These are phyloP conservation scores for Tenthredo livida DNA, from an alignment of 2,888 invertebrate genomes.

Conservation along the genomic window DNA sequence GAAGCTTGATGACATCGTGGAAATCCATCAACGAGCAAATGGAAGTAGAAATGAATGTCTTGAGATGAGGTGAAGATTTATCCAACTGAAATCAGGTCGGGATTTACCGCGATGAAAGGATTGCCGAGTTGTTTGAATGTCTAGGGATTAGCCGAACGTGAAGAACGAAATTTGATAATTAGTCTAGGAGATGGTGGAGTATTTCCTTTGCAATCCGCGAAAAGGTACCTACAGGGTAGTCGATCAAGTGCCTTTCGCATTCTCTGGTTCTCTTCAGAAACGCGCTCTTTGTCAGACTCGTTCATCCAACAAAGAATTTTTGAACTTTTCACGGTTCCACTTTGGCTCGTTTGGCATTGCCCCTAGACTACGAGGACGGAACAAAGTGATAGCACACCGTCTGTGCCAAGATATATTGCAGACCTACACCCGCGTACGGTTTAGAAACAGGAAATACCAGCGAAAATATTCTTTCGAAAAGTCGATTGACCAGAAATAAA, in stretches of 20 bases:
- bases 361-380: conserved; percentile 32
- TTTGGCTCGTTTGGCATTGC: conserved; percentile 43
- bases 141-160: neutral
- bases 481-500: conserved; percentile 6
- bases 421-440: conserved; percentile 12
- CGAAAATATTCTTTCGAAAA: conserved; percentile 12
- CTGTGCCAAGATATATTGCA: conserved; percentile 30
- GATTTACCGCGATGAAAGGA: neutral
- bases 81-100: neutral
- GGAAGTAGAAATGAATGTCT: no score
- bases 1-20: neutral
- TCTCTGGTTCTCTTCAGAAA: neutral
- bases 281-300: neutral
- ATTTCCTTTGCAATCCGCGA: neutral
- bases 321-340: neutral
- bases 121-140: neutral
- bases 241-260: neutral
- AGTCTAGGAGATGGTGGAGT: neutral
- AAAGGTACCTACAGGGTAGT: neutral
- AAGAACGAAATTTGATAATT: neutral
- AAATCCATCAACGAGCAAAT: neutral
- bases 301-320: conserved; percentile 12
- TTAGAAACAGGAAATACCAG: conserved; percentile 20
- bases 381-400: conserved; percentile 33
- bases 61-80: neutral